phyloP scores from a whole-genome alignment of 2,888 invertebrate species.

The Seira musarum region DNA sequence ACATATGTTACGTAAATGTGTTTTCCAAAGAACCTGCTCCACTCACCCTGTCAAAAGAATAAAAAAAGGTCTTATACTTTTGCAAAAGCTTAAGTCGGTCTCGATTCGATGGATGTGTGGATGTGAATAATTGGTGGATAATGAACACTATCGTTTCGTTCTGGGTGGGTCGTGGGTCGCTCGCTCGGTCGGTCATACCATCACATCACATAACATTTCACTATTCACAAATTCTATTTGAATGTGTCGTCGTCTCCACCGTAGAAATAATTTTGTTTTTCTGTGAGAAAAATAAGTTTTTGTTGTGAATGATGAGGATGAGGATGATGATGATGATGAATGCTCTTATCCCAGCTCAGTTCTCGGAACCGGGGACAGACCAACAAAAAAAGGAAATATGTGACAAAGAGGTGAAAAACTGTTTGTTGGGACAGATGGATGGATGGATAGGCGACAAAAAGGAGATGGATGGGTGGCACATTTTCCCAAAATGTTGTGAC shows the following conservation, averaged over 20 bases:
- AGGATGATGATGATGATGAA: conserved; percentile 24
- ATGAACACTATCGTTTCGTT: conserved; percentile 58
- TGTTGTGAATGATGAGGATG: not conserved
- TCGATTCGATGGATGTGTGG: conserved; percentile 29
- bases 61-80: not conserved
- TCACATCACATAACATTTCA: too few relatives aligned
- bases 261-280: too few relatives aligned
- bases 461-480: conserved; percentile 54
- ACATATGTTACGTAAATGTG: conserved; percentile 44
- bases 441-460: conserved; percentile 45
- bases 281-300: not conserved
- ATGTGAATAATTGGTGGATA: conserved; percentile 56
- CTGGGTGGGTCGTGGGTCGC: conserved; percentile 55
- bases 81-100: not conserved
- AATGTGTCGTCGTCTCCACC: too few relatives aligned
- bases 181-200: conserved; percentile 19
- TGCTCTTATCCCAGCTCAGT: not conserved
- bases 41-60: conserved; percentile 3
- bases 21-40: conserved; percentile 35
- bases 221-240: too few relatives aligned
- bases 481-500: conserved; percentile 57
- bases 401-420: conserved; percentile 52
- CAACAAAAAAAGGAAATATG: not conserved
- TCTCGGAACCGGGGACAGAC: not conserved
- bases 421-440: conserved; percentile 55